Percentiles rank a stretch among this genome's conserved stretches.
These are phyloP conservation scores for Setophaga coronata DNA, from an alignment of 2,113 vertebrate species.

Conservation along the genomic window DNA sequence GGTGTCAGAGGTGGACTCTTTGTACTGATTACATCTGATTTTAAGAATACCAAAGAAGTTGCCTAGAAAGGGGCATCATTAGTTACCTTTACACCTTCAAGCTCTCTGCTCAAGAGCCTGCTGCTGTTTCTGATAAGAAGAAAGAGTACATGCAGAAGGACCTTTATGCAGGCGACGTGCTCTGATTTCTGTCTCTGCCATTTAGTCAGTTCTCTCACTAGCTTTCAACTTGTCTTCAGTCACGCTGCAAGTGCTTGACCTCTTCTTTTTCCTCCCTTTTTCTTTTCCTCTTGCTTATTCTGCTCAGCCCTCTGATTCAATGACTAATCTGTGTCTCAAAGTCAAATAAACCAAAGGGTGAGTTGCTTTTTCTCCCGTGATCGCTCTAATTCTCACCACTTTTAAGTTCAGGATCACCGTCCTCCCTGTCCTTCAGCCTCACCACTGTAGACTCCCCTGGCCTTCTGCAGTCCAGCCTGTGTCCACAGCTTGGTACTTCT, in stretches of 20 bases:
- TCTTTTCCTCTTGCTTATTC: neutral
- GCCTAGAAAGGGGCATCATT: neutral
- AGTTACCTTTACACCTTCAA: neutral
- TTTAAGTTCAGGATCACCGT: neutral
- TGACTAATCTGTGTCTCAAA: neutral
- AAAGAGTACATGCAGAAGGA: neutral
- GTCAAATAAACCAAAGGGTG: neutral
- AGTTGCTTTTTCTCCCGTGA: neutral
- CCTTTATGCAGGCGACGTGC: neutral
- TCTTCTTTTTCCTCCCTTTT: neutral
- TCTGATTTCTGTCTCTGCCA: neutral
- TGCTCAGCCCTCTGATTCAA: neutral
- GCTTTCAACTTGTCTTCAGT: neutral
- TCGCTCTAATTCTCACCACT: neutral
- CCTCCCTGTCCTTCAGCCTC: neutral
- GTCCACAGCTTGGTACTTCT: neutral
- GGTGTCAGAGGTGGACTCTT: neutral
- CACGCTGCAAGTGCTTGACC: neutral
- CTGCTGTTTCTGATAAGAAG: neutral
- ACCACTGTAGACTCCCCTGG: rapidly evolving
- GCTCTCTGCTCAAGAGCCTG: neutral
- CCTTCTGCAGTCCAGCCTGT: neutral
- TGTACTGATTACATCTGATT: neutral
- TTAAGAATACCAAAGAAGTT: neutral
- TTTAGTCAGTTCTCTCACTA: neutral